Percentiles rank a stretch among this genome's conserved stretches.
Evolutionary conservation across 2,113 vertebrate genomes (phyloP).

Genomic region (Mus pahari): DNA sequence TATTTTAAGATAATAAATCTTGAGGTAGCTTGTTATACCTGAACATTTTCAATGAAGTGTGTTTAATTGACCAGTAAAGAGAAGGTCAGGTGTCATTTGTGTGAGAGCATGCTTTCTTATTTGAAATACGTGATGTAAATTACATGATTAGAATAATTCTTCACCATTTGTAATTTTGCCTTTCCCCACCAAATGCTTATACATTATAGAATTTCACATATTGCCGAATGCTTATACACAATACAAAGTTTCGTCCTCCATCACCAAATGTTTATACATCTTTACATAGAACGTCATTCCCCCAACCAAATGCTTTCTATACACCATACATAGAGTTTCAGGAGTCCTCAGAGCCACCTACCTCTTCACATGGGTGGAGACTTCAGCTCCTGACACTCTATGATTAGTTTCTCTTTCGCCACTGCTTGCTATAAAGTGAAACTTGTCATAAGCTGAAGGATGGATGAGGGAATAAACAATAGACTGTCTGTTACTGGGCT

Average conservation of each 20-base stretch:
- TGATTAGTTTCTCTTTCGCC: background rate
- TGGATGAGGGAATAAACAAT: background rate
- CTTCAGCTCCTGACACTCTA: background rate
- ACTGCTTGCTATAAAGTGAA: background rate
- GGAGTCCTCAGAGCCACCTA: background rate
- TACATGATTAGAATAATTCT: background rate
- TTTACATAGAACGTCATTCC: too few species aligned
- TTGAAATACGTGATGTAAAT: slow-evolving; percentile 4
- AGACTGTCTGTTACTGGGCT: background rate
- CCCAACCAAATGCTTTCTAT: background rate
- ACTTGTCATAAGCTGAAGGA: background rate
- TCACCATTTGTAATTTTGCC: background rate
- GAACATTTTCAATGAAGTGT: background rate
- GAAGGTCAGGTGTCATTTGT: background rate
- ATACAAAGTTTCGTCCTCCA: too few species aligned
- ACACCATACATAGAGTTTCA: background rate
- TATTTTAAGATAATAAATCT: background rate
- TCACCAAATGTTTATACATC: background rate
- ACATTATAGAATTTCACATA: background rate
- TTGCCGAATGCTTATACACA: background rate
- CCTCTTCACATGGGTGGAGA: background rate
- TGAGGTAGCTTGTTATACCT: background rate
- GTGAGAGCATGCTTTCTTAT: background rate
- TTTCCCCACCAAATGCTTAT: background rate
- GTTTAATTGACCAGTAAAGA: background rate